Conservation (phyloP, 2,888 invertebrate genomes). For the Anthrax anthrax region DNA sequence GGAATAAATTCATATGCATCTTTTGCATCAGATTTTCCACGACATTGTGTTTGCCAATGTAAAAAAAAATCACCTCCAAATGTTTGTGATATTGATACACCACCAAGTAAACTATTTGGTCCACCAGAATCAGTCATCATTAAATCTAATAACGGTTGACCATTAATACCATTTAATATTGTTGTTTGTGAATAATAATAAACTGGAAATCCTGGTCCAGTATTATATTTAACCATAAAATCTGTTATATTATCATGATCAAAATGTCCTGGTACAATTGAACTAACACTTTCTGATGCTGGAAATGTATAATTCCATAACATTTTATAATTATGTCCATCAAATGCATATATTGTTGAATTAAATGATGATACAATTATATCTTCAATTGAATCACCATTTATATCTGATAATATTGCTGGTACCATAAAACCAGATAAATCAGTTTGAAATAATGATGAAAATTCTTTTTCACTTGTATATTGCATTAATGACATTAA, state of each 20-base stretch:
- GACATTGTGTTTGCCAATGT: constrained; percentile 56
- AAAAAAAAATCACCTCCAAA: constrained; percentile 63
- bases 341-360: constrained; percentile 53
- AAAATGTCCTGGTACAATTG: constrained; percentile 64
- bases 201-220: constrained; percentile 55
- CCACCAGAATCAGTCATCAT: constrained; percentile 35
- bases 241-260: constrained; percentile 64
- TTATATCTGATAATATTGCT: constrained; percentile 54
- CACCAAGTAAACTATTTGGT: constrained; percentile 30
- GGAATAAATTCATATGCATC: constrained; percentile 40
- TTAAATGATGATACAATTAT: constrained; percentile 60
- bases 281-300: constrained; percentile 52
- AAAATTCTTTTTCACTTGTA: constrained; percentile 37
- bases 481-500: constrained; percentile 40
- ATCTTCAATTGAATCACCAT: constrained; percentile 53
- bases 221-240: constrained; percentile 53
- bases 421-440: constrained; percentile 53
- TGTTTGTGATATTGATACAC: constrained; percentile 32
- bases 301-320: constrained; percentile 62
- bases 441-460: constrained; percentile 41
- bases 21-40: constrained; percentile 33
- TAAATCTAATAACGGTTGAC: constrained; percentile 25
- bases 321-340: constrained; percentile 48
- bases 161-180: constrained; percentile 28
- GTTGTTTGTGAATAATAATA: constrained; percentile 54